Evolutionary conservation across 2,888 invertebrate species (phyloP).

Genomic region (Auanema sp.): DNA sequence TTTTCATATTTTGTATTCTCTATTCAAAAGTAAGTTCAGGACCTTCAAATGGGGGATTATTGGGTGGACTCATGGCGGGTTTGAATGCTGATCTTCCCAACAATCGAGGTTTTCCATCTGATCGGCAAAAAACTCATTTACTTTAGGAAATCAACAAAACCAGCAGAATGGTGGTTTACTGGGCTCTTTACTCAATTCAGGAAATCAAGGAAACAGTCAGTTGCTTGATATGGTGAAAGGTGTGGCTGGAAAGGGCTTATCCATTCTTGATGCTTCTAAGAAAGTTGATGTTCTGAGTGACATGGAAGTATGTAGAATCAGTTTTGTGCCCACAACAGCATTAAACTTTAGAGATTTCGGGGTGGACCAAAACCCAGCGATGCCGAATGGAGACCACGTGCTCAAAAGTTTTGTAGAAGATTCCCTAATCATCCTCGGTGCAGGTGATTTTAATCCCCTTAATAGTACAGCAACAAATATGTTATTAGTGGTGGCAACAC

Average conservation of each 20-base stretch:
- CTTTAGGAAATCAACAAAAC: no score
- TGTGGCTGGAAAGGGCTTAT: slow-evolving; percentile 16
- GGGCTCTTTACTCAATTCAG: no score
- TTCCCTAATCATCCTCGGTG: slow-evolving; percentile 44
- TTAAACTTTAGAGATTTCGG: slow-evolving; percentile 18
- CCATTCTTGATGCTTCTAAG: slow-evolving; percentile 14
- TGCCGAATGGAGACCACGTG: slow-evolving; percentile 31
- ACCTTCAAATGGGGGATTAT: no score
- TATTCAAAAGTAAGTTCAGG: no score
- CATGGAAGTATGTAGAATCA: slow-evolving; percentile 7
- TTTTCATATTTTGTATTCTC: no score
- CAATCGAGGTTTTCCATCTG: no score
- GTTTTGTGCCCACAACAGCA: neutral
- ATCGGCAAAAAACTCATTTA: no score
- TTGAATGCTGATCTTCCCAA: no score
- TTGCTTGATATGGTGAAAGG: neutral
- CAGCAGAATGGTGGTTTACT: no score
- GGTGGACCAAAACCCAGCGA: slow-evolving; percentile 26
- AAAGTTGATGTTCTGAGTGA: slow-evolving; percentile 20
- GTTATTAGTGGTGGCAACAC: neutral
- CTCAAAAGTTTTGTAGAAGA: slow-evolving; percentile 35
- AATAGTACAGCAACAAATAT: neutral
- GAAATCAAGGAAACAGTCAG: no score
- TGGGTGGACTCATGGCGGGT: no score
- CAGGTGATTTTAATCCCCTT: slow-evolving; percentile 20